Percentiles rank a stretch among this genome's conserved stretches.
Conservation (phyloP, 2,113 vertebrate species). For the Zapornia atra region DNA sequence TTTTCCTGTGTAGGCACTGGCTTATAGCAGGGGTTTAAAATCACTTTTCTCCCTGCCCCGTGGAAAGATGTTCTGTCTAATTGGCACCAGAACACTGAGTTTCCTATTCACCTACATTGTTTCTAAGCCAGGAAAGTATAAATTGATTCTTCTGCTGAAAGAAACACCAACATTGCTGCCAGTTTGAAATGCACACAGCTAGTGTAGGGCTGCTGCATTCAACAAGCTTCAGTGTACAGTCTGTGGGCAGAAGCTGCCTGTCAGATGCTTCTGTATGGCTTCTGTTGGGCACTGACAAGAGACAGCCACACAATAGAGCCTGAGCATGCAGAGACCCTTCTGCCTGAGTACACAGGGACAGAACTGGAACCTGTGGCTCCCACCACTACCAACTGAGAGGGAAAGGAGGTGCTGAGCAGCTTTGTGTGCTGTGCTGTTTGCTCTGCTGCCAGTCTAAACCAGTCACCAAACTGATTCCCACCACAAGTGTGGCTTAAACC, state of each 20-base stretch:
- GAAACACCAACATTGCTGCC: background rate
- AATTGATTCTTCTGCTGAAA: background rate
- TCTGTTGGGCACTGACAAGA: background rate
- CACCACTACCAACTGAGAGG: background rate
- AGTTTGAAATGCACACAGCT: background rate
- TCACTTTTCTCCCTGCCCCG: background rate
- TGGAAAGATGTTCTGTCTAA: background rate
- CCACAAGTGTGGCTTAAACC: background rate
- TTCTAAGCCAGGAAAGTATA: background rate
- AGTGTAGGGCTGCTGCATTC: background rate
- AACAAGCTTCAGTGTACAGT: background rate
- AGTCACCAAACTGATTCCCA: background rate
- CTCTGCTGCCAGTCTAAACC: background rate
- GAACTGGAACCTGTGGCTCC: background rate
- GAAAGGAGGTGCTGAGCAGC: background rate
- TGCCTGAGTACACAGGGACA: background rate
- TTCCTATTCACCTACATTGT: background rate
- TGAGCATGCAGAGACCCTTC: background rate
- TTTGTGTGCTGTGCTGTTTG: background rate
- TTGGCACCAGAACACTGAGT: background rate
- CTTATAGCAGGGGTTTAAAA: background rate
- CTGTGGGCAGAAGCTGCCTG: background rate
- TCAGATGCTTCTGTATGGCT: background rate
- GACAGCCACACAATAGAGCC: background rate
- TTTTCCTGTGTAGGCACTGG: background rate